phyloP scores from a whole-genome alignment of 1,140 invertebrate genomes.

The Drosophila rhopaloa region DNA sequence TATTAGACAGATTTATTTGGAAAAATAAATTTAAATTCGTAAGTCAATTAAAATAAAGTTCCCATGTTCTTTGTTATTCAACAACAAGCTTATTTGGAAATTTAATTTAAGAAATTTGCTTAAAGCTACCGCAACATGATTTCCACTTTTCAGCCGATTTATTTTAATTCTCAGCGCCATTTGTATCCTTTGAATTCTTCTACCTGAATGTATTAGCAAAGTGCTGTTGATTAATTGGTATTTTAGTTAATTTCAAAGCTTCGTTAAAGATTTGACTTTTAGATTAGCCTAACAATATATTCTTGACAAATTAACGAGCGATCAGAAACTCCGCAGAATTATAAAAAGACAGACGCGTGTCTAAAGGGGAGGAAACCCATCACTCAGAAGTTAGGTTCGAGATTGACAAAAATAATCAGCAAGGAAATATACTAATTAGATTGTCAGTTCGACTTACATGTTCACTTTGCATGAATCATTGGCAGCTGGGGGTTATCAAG shows the following conservation, averaged over 20 bases:
- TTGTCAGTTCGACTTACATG: constrained; percentile 12
- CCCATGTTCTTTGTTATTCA: too few species aligned
- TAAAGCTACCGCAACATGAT: neutral
- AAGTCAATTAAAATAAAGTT: too few species aligned
- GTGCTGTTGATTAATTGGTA: constrained; percentile 20
- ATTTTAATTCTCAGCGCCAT: constrained; percentile 9
- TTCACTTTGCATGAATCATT: constrained; percentile 22
- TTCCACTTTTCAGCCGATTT: constrained; percentile 3
- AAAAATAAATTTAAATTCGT: too few species aligned
- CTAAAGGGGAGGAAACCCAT: constrained; percentile 6
- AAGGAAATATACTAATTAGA: constrained; percentile 36
- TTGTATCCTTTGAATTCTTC: constrained; percentile 1
- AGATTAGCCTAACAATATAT: constrained; percentile 14
- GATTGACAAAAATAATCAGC: constrained; percentile 2
- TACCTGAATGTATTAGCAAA: constrained; percentile 13
- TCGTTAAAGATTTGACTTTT: neutral
- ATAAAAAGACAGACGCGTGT: constrained; percentile 23
- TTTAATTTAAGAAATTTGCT: too few species aligned
- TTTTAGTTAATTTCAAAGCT: constrained; percentile 10
- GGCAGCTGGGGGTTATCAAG: constrained; percentile 62
- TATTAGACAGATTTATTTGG: neutral
- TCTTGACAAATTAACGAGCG: constrained; percentile 24
- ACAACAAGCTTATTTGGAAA: too few species aligned
- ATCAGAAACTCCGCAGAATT: constrained; percentile 4
- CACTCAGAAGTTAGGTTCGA: constrained; percentile 22